These are phyloP conservation scores for Anhinga anhinga DNA, from an alignment of 2,113 vertebrate species.

Conservation along the genomic window DNA sequence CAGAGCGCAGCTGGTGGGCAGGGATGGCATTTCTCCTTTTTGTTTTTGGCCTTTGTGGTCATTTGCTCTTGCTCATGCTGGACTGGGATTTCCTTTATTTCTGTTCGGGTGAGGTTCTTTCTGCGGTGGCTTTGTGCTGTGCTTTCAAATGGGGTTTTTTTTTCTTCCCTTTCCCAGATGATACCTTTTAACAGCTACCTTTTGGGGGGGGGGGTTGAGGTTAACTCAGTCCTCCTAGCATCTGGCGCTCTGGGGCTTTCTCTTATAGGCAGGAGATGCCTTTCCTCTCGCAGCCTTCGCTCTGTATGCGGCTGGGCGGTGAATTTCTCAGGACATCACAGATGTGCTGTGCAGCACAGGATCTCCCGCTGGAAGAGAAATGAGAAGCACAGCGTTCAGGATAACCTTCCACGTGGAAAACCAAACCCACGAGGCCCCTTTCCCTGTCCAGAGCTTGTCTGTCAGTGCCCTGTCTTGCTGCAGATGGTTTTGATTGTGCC, in stretches of 20 bases:
- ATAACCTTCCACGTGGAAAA: not conserved
- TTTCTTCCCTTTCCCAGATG: not conserved
- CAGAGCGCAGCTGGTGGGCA: not conserved
- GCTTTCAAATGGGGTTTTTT: not conserved
- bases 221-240: not conserved
- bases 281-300: not conserved
- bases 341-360: not conserved
- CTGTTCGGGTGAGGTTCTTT: not conserved
- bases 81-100: not conserved
- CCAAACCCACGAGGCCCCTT: not conserved
- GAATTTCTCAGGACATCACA: not conserved
- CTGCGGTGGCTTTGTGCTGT: not conserved
- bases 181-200: not conserved
- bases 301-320: not conserved
- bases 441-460: not conserved
- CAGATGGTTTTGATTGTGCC: not conserved
- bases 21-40: not conserved
- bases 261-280: not conserved
- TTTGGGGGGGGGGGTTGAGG: not conserved
- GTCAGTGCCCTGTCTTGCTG: not conserved
- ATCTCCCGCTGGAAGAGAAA: not conserved
- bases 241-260: not conserved
- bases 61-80: not conserved
- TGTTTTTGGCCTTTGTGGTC: not conserved
- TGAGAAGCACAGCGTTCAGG: rapidly evolving